Conservation (phyloP, 2,888 invertebrate species). For the Siphonodentalium dalli region DNA sequence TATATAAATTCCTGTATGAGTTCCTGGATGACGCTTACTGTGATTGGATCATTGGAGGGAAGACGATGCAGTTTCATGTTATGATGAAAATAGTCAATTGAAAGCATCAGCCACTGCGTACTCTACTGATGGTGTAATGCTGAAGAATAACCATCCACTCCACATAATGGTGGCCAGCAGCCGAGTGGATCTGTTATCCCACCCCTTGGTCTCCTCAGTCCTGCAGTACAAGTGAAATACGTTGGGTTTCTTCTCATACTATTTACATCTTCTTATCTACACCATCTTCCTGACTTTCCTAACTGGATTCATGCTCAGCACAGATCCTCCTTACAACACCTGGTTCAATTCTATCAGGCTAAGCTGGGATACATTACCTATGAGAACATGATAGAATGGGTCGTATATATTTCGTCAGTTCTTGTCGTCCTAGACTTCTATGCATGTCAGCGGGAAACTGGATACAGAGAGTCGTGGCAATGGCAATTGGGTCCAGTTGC, state of each 20-base stretch:
- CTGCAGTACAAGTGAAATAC: slow-evolving; percentile 68
- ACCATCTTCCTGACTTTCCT: slow-evolving; percentile 65
- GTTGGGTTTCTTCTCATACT: slow-evolving; percentile 67
- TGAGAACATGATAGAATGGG: slow-evolving; percentile 68
- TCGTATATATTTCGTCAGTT: slow-evolving; percentile 66
- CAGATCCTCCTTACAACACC: slow-evolving; percentile 54
- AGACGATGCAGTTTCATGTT: slow-evolving; percentile 45
- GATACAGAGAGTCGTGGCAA: slow-evolving; percentile 67
- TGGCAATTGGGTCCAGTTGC: slow-evolving; percentile 67
- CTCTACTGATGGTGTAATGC: slow-evolving; percentile 54
- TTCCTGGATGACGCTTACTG: slow-evolving; percentile 68
- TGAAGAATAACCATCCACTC: slow-evolving; percentile 65
- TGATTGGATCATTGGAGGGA: no score
- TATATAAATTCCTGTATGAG: slow-evolving; percentile 68
- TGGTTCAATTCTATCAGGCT: slow-evolving; percentile 65
- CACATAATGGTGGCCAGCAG: slow-evolving; percentile 64
- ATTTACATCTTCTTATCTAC: slow-evolving; percentile 66
- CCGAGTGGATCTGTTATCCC: slow-evolving; percentile 66
- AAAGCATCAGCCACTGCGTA: slow-evolving; percentile 55
- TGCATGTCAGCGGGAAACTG: slow-evolving; percentile 61
- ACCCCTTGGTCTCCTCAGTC: slow-evolving; percentile 67
- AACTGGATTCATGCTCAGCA: slow-evolving; percentile 64
- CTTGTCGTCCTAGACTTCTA: slow-evolving; percentile 66
- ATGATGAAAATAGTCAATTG: slow-evolving; percentile 58
- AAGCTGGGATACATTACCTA: slow-evolving; percentile 65